Base-by-base conservation (phyloP, 2,797 vertebrate genomes). In the Philypnodon macrostomus region DNA sequence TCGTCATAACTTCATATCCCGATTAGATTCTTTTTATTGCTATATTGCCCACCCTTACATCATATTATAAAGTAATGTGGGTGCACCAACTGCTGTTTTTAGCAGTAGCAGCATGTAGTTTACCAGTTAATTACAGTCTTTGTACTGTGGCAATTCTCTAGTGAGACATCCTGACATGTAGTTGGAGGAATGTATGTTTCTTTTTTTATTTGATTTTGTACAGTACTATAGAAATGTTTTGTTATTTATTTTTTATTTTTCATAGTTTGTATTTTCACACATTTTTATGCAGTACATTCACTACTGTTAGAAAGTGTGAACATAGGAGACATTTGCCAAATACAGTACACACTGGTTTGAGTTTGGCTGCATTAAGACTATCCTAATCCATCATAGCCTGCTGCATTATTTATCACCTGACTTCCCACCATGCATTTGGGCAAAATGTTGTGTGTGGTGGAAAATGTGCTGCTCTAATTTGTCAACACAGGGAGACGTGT, bases 321-420 rank as follows among this genome's bases (percentile, higher is more conserved):
- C 32, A 17, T 39, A 29, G 51, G 37, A 30, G n/a, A 15, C 10
- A n/a, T 12, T 4, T 37, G 17, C 12, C 47, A 58, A 49, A 30
- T 39, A 31, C 42, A 58, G 18, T 30, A 18, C 34, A 11, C 15
- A 15, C 17, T 14, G 14, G 34, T 61, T 69, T 60, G 51, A 24
- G 67, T 58, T 73, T 73, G 69, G 59, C 80, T 58, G 57, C 67
- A 73, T 81, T 77, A 78, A 82, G 67, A 82, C 76, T 66, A 70
- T 49, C 54, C 62, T 47, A 71, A 84, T 79, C 81, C 58, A 74
- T 84, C 77, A 63, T 57, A 47, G 49, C 10, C 3, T 7, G 39
- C 47, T 86, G 69, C 70, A 87, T 87, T 81, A 85, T 84, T 87
- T 69, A 85, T 79, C 54, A 53, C 44, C 45, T 63, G 47, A 57